phyloP scores from a whole-genome alignment of 2,797 vertebrate genomes.

The Melanotaenia maccullochi region DNA sequence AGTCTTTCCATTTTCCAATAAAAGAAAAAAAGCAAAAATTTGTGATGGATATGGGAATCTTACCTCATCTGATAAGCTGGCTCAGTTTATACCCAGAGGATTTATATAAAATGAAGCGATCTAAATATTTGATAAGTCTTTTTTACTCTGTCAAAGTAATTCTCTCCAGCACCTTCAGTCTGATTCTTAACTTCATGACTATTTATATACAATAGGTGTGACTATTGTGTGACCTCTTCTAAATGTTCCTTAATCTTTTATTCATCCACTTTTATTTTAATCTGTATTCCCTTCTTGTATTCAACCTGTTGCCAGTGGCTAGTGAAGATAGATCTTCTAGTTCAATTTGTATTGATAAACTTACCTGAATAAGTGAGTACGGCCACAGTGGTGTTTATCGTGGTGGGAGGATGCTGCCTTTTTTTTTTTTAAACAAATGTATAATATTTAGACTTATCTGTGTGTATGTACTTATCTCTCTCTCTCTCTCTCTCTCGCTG shows the following conservation, averaged over 20 bases:
- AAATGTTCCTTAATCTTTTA: neutral
- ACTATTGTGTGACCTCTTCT: neutral
- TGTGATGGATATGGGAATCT: too few relatives aligned
- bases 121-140: too few relatives aligned
- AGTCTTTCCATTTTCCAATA: too few relatives aligned
- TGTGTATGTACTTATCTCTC: conserved; percentile 13
- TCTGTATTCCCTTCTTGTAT: conserved; percentile 5
- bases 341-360: conserved; percentile 10
- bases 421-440: conserved; percentile 41
- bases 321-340: neutral
- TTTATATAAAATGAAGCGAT: too few relatives aligned
- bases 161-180: too few relatives aligned
- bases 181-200: too few relatives aligned
- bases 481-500: too few relatives aligned
- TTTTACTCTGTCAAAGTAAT: too few relatives aligned
- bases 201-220: too few relatives aligned
- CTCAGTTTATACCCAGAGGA: too few relatives aligned
- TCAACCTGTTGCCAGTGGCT: neutral
- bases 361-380: conserved; percentile 4
- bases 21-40: too few relatives aligned
- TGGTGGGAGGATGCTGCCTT: conserved; percentile 9
- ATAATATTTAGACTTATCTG: conserved; percentile 48
- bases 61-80: too few relatives aligned
- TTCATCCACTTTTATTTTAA: neutral
- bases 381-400: conserved; percentile 12